Base-by-base conservation (phyloP, 2,113 vertebrate genomes). In the Sterna hirundo region DNA sequence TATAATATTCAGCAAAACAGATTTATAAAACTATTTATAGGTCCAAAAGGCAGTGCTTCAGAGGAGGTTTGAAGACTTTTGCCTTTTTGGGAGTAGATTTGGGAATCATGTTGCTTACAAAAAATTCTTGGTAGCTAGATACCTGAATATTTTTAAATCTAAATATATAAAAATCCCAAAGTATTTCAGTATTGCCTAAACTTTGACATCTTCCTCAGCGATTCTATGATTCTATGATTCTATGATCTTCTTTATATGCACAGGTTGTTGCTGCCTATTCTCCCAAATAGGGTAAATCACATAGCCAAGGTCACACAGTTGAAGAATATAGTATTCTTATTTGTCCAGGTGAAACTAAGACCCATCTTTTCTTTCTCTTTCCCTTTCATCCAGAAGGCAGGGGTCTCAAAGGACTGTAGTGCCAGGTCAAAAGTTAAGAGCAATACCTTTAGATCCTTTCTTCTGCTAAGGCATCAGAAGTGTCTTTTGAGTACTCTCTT, bases 391-490 rank as follows among this genome's bases (percentile, higher is more conserved):
- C 77, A 64, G 29, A 84, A 88, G 11, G 25, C 19, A 60, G 65
- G 72, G 34, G 57, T 94, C 94, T 87, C 92, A 86, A 64, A 61
- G 60, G 90, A 90, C 57, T 46, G 8, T 51, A 91, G 65, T 86
- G 80, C 6, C 44, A 40, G 77, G 91, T 94, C 92, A 96, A 84
- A 93, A 93, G 81, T 88, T 86, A 87, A 94, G 66, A 93, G 61
- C 15, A 60, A 29, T 78, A 61, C 5, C 34, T 92, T 95, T 76
- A 93, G 47, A 86, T 87, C 34, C 40, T 94, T 94, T 88, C 61
- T 94, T 82, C 72, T 80, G 70, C 26, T 84, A 86, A 95, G 69
- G 30, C 42, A 70, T 89, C 52, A 93, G 64, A 93, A 86, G 10
- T 40, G 18, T 89, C 40, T 90, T 96, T 81, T 77, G 60, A 88